A percentile compares a stretch with the other conserved stretches of the same genome.
These are phyloP conservation scores for Chalcis sispes DNA, from an alignment of 2,888 invertebrate genomes.

Conservation along the genomic window DNA sequence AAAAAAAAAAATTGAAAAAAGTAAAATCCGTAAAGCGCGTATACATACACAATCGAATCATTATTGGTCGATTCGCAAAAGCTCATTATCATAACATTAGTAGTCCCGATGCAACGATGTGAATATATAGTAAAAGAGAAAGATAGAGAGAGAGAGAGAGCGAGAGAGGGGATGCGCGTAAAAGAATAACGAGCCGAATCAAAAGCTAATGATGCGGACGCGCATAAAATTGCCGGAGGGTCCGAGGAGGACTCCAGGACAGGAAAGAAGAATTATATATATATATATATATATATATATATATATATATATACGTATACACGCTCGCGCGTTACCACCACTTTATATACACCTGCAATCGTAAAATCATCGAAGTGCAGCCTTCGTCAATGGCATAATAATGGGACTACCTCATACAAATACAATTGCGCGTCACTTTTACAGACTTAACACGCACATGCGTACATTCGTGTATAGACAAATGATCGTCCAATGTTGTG, in stretches of 20 bases:
- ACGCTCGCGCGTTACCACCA: not conserved
- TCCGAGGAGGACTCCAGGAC: too few relatives aligned
- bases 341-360: conserved; percentile 46
- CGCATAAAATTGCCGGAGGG: conserved; percentile 14
- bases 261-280: too few relatives aligned
- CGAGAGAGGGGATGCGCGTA: not conserved
- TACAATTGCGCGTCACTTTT: conserved; percentile 7
- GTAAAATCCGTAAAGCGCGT: too few relatives aligned
- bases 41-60: not conserved
- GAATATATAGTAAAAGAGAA: not conserved
- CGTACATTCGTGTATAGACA: not conserved
- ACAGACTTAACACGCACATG: not conserved
- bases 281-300: too few relatives aligned
- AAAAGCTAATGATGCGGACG: conserved; percentile 37
- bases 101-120: not conserved
- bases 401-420: conserved; percentile 2
- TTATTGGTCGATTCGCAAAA: conserved; percentile 6
- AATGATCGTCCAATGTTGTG: not conserved
- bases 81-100: conserved; percentile 11
- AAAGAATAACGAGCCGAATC: conserved; percentile 37
- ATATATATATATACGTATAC: too few relatives aligned
- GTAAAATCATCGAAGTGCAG: conserved; percentile 41
- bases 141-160: not conserved
- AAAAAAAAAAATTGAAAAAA: conserved; percentile 18
- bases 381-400: conserved; percentile 45